A percentile compares a stretch with the other conserved stretches of the same genome.
These are phyloP conservation scores for Caerostris extrusa DNA, from an alignment of 1,140 invertebrate species.

Conservation along the genomic window DNA sequence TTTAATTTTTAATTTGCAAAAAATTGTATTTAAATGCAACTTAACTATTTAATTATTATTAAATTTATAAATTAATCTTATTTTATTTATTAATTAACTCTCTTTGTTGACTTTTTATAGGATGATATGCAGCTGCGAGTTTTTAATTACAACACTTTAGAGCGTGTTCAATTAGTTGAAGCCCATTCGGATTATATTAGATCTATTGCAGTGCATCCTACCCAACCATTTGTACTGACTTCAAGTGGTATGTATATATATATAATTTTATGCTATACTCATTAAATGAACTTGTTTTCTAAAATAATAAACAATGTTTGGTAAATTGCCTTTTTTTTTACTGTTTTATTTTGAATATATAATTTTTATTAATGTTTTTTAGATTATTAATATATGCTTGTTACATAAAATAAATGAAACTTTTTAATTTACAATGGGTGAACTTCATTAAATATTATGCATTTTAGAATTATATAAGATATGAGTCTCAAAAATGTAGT, in stretches of 20 bases:
- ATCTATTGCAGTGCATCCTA: constrained; percentile 98
- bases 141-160: constrained; percentile 99
- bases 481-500: no score
- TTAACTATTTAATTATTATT: background rate
- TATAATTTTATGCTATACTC: background rate
- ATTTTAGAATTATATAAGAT: no score
- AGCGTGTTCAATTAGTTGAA: constrained; percentile 97
- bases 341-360: no score
- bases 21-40: background rate
- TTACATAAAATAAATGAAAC: no score
- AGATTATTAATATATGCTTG: no score
- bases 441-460: no score
- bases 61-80: background rate
- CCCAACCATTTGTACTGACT: constrained; percentile 97
- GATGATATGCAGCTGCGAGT: constrained; percentile 90
- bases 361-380: no score
- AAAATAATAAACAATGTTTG: background rate
- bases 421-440: no score
- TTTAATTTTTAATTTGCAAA: no score
- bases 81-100: background rate
- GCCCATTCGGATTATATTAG: constrained; percentile 99
- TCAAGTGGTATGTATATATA: constrained; percentile 90
- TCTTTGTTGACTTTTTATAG: constrained; percentile 77
- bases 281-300: background rate
- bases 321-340: no score